Base-by-base conservation (phyloP, 2,113 vertebrate genomes). In the Engystomops pustulosus region DNA sequence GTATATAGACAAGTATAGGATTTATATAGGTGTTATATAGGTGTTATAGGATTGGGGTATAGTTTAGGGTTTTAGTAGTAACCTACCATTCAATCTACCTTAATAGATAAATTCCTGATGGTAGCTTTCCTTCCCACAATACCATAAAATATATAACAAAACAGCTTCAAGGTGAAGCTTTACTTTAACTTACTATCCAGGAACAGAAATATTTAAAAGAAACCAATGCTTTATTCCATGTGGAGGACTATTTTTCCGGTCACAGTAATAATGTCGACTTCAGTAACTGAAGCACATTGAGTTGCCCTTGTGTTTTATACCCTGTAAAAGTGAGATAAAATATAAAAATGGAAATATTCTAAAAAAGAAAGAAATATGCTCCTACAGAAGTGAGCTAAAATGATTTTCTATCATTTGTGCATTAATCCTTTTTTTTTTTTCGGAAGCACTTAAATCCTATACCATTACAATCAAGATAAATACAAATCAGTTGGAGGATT, bases 401-500 rank as follows among this genome's bases (percentile, higher is more conserved):
- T 79, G 75, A 78, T 85, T 78, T 78, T 69, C 72, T 49, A 69
- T 78, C 34, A 85, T 79, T 85, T 85, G 47, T 23, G 83, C 74
- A 85, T 79, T 79, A 85, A 79, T 85, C 74, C 55, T 70, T 85
- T 49, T 85, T 75, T 45, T 84, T 75, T 78, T 81, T 70, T 84
- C 47, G 44, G 47, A 85, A 69, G 47, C 74, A 79, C 83, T 85
- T 85, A 70, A 68, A 69, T 79, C 75, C 67, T 69, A 78, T 79
- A 78, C 62, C 60, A 68, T 79, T 78, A 85, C 74, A 85, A 79
- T 85, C 62, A 79, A 79, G 83, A 79, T 55, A 58, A 78, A 79
- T 70, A 85, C 83, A 85, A 85, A 85, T 85, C 83, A 79, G 47
- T n/a, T 85, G 83, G 45, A 85, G 23, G 62, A 79, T 78, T 79